Base-by-base conservation (phyloP, 2,113 vertebrate genomes). In the Cricetomys ansorgei region DNA sequence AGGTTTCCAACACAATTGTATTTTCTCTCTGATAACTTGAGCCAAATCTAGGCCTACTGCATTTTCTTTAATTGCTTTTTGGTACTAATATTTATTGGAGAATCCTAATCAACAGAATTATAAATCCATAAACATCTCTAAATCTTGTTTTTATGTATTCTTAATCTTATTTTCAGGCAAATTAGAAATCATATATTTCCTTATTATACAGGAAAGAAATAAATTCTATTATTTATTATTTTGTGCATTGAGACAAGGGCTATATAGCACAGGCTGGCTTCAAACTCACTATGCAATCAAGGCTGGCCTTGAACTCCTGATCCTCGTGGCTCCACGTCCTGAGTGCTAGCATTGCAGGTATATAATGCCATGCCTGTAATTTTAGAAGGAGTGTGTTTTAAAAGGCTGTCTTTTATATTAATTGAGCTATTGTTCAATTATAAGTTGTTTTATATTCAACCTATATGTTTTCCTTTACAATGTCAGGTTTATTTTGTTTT, bases 401-500 rank as follows among this genome's bases (percentile, higher is more conserved):
- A 86, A 50, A 25, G 43, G 1, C 62, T 7, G 17, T 64, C 62
- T 34, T 65, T 65, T 85, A 65, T 48, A 85, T 48, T 85, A 48
- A 65, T 85, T 67, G 83, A 37, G 43, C 43, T 48, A 34, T 86
- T 67, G 62, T 48, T 86, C 62, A 86, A 65, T 86, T 85, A 67
- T 86, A 67, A 86, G 43, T 23, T 67, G 62, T 37, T 86, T 85
- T 86, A 86, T 86, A 86, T 67, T 67, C 43, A 34, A 65, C 83
- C 62, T 85, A 13, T 85, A 64, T 67, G 62, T 13, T 37, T 48
- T 48, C 62, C 64, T 85, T 67, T 15, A 85, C 62, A 7, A 48
- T 67, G 43, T 65, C 59, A 86, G 83, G 62, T 67, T 86, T 86
- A 86, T 86, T 67, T 85, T 85, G 83, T 85, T 85, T 85, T 65